phyloP scores from a whole-genome alignment of 2,113 vertebrate species.

The Pedionomus torquatus region DNA sequence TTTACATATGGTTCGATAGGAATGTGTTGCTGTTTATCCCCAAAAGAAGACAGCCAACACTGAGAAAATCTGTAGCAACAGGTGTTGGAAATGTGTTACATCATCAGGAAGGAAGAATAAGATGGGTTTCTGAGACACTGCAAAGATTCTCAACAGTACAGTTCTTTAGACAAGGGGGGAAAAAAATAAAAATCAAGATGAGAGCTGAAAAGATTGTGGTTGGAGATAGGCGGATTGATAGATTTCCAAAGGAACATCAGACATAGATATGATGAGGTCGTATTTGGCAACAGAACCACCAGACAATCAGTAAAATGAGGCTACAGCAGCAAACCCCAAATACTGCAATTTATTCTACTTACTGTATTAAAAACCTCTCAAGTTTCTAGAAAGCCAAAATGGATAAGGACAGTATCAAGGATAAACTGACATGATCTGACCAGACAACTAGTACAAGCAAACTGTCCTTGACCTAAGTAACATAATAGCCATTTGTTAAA shows the following conservation, averaged over 20 bases:
- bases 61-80: background rate
- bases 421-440: background rate
- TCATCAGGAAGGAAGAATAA: background rate
- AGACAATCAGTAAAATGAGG: background rate
- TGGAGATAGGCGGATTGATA: background rate
- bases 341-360: background rate
- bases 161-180: background rate
- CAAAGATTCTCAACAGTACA: background rate
- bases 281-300: background rate
- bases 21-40: background rate
- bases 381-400: background rate
- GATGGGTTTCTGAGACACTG: background rate
- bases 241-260: background rate
- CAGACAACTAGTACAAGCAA: background rate
- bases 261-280: rapidly evolving
- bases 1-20: background rate
- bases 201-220: background rate
- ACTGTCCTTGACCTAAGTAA: background rate
- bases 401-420: background rate
- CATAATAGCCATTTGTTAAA: background rate
- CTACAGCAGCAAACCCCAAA: background rate
- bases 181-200: background rate
- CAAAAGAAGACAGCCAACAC: background rate
- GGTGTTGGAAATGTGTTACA: background rate
- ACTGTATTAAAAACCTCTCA: background rate